These are phyloP conservation scores for Bos javanicus DNA, from an alignment of 2,113 vertebrate species.

Conservation along the genomic window DNA sequence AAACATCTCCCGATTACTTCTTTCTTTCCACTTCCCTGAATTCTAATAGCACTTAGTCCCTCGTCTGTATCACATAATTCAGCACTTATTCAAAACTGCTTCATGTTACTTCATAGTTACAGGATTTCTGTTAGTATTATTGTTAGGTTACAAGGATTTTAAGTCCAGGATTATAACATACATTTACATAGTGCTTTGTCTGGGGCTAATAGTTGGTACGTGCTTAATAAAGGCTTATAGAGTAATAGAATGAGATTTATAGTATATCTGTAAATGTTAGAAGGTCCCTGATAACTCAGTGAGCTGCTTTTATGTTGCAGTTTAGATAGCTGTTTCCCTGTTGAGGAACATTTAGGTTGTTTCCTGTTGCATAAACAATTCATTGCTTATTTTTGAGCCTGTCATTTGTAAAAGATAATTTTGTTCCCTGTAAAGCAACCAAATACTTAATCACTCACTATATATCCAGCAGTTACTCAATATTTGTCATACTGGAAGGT, in stretches of 20 bases:
- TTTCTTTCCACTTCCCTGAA: constrained; percentile 30
- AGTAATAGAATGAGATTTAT: not conserved
- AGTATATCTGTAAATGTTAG: not conserved
- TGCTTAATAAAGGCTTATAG: not conserved
- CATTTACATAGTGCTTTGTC: not conserved
- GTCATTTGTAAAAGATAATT: not conserved
- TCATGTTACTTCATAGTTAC: not conserved
- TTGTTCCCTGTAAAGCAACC: not conserved
- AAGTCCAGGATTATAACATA: not conserved
- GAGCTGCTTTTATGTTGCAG: not conserved
- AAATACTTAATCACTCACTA: not conserved
- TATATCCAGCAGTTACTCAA: not conserved
- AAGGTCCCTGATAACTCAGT: not conserved
- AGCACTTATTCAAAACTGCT: not conserved
- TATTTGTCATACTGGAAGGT: not conserved
- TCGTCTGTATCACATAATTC: not conserved
- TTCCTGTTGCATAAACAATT: not conserved
- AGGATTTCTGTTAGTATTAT: not conserved
- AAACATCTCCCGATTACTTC: not conserved
- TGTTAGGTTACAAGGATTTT: not conserved
- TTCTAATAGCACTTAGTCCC: not conserved
- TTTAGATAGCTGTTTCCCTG: not conserved
- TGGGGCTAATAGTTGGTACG: not conserved
- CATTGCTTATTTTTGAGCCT: constrained; percentile 10
- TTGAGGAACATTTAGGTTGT: not conserved